Base-by-base conservation (phyloP, 2,888 invertebrate genomes). In the Nasonia oneida region DNA sequence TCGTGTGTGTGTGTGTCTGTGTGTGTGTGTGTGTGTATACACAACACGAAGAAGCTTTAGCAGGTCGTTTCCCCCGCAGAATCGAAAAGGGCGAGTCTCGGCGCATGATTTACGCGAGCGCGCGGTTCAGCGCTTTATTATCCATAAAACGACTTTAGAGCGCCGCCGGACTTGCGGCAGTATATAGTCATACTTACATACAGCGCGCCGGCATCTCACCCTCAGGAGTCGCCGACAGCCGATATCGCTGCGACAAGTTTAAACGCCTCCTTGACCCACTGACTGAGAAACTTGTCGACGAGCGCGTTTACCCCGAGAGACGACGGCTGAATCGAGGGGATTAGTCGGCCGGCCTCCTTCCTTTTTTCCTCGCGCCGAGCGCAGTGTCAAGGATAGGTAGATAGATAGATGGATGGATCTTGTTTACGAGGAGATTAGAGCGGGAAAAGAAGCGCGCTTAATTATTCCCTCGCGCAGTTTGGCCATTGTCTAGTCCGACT, bases 251-350 rank as follows among this genome's bases (percentile, higher is more conserved):
- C 39, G 74, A 29, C 53, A 78, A 87, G 85, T 85, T 85, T 81
- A 81, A 83, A 82, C 83, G 83, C 67, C 87, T 74, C 70, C 84
- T 81, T 78, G 85, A 87, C 87, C 87, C 57, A 87, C 83, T 87
- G 85, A 84, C 87, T 85, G 81, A 87, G 85, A 85, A 73, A 80
- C 70, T 77, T 57, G 15, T 42, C 42, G 14, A 23, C 10, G 29
- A 70, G 78, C 64, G 74, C 82, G 50, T 82, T 77, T 77, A 85
- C 78, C 82, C 82, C 57, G 61, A 37, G 23, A n/a, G 53, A 70
- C 73, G 76, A 71, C 76, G 80, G 79, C 84, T 42, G 75, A 75
- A 81, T 37, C n/a, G 39, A 64, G 37, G 75, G 67, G 67, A 70
- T 81, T 81, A 81, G 86, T 42, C 50, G 18, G 37, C 70, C 18